These are phyloP conservation scores for Esox masquinongy DNA, from an alignment of 2,797 vertebrate genomes.

Conservation along the genomic window DNA sequence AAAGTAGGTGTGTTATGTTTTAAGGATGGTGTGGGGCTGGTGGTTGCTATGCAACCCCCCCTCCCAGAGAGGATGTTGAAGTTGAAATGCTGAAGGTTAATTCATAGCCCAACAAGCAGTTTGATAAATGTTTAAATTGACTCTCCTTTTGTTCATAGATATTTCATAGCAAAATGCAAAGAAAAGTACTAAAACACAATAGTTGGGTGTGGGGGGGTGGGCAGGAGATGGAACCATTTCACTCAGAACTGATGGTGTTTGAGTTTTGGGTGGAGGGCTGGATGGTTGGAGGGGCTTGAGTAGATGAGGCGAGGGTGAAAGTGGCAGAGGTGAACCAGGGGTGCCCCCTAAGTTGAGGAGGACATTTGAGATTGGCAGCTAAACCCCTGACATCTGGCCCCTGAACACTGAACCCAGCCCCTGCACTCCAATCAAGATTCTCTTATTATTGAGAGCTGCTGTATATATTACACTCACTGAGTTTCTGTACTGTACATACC, in stretches of 20 bases:
- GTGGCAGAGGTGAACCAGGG: conserved; percentile 36
- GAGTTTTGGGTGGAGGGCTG: conserved; percentile 30
- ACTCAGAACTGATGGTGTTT: conserved; percentile 3
- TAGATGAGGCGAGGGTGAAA: conserved; percentile 32
- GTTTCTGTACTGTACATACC: conserved; percentile 39
- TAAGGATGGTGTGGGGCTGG: conserved; percentile 43
- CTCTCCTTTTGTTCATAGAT: conserved; percentile 35
- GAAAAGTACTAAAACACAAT: conserved; percentile 21
- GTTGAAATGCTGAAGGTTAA: conserved; percentile 24
- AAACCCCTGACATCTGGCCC: conserved; percentile 60
- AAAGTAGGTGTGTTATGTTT: conserved; percentile 15
- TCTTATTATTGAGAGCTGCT: conserved; percentile 20
- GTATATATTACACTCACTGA: conserved; percentile 40
- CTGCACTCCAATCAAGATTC: conserved; percentile 35
- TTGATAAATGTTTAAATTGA: conserved; percentile 34
- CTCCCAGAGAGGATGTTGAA: conserved; percentile 43
- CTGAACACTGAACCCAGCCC: conserved; percentile 38
- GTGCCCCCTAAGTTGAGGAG: conserved; percentile 50
- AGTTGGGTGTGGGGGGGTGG: conserved; percentile 12
- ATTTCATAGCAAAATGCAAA: conserved; percentile 23
- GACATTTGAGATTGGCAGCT: conserved; percentile 73
- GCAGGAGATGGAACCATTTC: conserved; percentile 31
- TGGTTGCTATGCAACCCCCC: conserved; percentile 62
- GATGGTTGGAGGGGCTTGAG: conserved; percentile 19
- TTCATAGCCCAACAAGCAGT: conserved; percentile 37